Percentiles rank a stretch among this genome's conserved stretches.
These are phyloP conservation scores for Origma solitaria DNA, from an alignment of 2,113 vertebrate genomes.

Conservation along the genomic window DNA sequence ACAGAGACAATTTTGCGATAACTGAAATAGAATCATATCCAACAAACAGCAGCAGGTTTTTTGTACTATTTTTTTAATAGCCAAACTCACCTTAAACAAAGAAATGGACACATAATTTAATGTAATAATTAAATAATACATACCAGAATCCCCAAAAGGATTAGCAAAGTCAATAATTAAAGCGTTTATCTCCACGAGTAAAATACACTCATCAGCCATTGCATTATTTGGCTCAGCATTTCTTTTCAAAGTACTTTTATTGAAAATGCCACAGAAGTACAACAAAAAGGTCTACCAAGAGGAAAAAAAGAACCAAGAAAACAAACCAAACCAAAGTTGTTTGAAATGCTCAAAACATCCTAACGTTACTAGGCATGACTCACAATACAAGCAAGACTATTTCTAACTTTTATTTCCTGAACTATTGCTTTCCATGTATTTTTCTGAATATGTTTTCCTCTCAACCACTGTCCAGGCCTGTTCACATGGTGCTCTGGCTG, in stretches of 20 bases:
- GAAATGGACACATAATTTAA: not conserved
- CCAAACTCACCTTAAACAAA: not conserved
- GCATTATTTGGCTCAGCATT: not conserved
- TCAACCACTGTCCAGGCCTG: not conserved
- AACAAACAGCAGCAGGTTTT: not conserved
- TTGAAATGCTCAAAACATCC: not conserved
- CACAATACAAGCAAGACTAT: not conserved
- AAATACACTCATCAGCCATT: not conserved
- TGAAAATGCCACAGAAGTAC: not conserved
- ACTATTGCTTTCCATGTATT: not conserved
- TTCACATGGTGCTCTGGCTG: not conserved
- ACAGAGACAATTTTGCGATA: not conserved
- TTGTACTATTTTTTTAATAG: not conserved
- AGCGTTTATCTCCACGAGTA: not conserved
- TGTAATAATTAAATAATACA: not conserved
- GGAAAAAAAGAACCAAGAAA: not conserved
- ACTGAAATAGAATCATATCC: not conserved
- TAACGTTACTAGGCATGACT: not conserved
- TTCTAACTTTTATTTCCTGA: not conserved
- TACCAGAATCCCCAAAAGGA: not conserved
- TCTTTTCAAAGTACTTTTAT: not conserved
- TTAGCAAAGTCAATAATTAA: not conserved
- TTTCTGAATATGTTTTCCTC: not conserved
- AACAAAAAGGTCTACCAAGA: not conserved
- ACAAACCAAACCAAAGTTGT: not conserved